Evolutionary conservation across 2,113 vertebrate species (phyloP).

Genomic region (Pelmatolapia mariae): DNA sequence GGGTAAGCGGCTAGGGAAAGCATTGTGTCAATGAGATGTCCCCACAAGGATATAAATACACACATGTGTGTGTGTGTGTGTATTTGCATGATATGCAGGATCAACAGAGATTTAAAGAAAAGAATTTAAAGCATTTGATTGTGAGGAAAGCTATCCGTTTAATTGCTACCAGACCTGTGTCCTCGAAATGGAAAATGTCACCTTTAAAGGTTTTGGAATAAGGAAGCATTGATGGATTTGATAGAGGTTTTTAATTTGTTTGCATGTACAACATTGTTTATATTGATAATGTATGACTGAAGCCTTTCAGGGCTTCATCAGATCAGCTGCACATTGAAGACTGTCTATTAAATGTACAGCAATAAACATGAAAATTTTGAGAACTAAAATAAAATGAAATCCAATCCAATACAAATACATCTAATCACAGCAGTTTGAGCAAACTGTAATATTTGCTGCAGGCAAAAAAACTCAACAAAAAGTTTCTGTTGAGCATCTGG

Average conservation of each 20-base stretch:
- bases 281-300: neutral
- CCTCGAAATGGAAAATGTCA: neutral
- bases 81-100: neutral
- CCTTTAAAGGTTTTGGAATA: neutral
- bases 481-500: neutral
- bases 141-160: neutral
- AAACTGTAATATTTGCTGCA: neutral
- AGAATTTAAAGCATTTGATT: neutral
- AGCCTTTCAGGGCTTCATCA: neutral
- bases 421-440: neutral
- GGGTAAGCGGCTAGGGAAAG: too few species aligned
- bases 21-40: too few species aligned
- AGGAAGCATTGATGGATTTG: neutral
- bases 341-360: neutral
- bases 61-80: neutral
- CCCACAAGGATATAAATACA: too few species aligned
- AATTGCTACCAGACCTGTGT: neutral
- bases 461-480: neutral
- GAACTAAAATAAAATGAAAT: neutral
- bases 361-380: neutral
- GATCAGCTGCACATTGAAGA: neutral
- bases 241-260: neutral
- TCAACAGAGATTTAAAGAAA: neutral
- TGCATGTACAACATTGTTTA: neutral
- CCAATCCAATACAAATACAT: neutral